Base-by-base conservation (phyloP, 92 coral and sea anemone genomes). In the Micromussa lordhowensis region DNA sequence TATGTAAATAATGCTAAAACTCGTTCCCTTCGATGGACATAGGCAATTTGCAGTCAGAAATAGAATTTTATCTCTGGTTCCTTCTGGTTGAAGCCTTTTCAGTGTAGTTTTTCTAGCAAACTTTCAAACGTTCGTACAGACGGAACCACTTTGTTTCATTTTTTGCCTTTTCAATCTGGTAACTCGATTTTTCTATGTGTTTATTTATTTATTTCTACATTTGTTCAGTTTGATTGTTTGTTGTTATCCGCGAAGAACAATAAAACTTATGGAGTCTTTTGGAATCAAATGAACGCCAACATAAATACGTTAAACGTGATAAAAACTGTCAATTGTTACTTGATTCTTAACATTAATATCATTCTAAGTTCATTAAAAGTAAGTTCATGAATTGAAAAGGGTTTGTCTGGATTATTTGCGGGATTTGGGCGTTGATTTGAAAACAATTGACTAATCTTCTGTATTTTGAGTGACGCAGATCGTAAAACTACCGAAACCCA, bases 391-490 rank as follows among this genome's bases (percentile, higher is more conserved):
- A 80, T 32, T 58, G 48, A 58, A 35, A 80, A 57, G 22, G 44
- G 35, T 38, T 78, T 78, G 61, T 28, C 66, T 28, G 21, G 19
- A 80, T 80, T 80, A 22, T 80, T 21, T 80, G 22, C 54, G 53
- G 32, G 83, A 58, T 80, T 80, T 34, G 4, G 31, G 29, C 40
- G 53, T 21, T 80, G 69, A 57, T 80, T 35, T 31, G 72, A n/a
- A 57, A 78, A 80, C 69, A 57, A 80, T 59, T 32, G 26, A 80
- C 19, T 30, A 58, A 57, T 16, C 31, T 19, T 80, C 48, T 80
- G 83, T 21, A 80, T 57, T 80, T 80, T 68, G 30, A 16, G 51
- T 79, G 44, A 80, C 71, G 70, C 14, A 80, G 83, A 80, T 59
- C 49, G 58, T 0, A 80, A 57, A 80, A 31, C 53, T 21, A 32